phyloP scores from a whole-genome alignment of 2,113 vertebrate genomes.

The Dromas ardeola region DNA sequence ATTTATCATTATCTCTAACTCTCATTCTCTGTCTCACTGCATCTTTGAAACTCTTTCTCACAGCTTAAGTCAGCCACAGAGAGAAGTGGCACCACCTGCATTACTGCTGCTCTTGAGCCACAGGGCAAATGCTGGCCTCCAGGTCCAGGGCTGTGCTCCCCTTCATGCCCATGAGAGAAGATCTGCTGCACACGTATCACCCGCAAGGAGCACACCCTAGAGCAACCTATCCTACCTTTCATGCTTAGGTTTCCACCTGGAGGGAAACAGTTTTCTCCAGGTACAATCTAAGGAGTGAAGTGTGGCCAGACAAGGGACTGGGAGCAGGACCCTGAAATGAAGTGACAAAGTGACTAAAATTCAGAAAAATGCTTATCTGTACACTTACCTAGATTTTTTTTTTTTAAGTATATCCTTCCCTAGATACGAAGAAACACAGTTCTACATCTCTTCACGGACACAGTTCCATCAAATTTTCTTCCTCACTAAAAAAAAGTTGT shows the following conservation, averaged over 20 bases:
- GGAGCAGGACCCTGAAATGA: background rate
- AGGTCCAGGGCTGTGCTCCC: background rate
- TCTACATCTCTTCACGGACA: background rate
- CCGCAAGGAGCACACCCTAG: background rate
- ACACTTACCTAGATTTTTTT: background rate
- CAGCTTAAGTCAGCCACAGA: background rate
- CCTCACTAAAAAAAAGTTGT: background rate
- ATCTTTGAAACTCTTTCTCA: background rate
- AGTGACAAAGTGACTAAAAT: background rate
- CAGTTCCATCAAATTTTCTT: background rate
- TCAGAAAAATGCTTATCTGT: background rate
- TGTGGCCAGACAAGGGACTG: background rate
- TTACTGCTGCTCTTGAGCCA: background rate
- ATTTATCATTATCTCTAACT: background rate
- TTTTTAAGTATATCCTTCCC: background rate
- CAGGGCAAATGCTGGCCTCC: background rate
- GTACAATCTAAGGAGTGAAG: background rate
- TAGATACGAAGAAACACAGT: background rate
- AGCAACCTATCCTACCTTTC: background rate
- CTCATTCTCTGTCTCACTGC: background rate
- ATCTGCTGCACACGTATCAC: background rate
- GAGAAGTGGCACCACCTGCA: background rate
- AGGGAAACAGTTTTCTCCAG: background rate
- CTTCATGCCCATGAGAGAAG: rapidly evolving
- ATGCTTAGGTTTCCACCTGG: background rate